phyloP scores from a whole-genome alignment of 2,888 invertebrate genomes.

The Chymomyza caudatula region DNA sequence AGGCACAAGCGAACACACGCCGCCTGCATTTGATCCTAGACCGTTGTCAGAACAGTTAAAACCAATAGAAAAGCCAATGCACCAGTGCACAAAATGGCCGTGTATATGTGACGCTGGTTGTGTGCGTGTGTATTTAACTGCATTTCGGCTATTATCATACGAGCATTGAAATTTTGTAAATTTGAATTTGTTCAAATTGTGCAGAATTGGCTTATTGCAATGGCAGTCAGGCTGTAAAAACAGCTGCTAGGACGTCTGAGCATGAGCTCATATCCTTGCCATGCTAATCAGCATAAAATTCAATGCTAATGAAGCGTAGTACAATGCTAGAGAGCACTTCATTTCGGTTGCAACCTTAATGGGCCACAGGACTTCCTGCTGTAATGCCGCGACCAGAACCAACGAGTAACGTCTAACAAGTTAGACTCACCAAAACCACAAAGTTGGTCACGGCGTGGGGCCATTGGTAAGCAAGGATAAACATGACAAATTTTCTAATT shows the following conservation, averaged over 20 bases:
- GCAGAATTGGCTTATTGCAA: background rate
- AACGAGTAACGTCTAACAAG: background rate
- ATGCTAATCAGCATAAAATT: conserved; percentile 68
- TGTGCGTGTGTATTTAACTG: conserved; percentile 3
- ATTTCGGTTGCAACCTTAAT: conserved; percentile 46
- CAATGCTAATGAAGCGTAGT: conserved; percentile 63
- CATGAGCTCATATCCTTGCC: conserved; percentile 15
- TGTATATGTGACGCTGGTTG: conserved; percentile 3
- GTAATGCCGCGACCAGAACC: conserved; percentile 16
- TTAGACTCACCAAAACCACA: conserved; percentile 12
- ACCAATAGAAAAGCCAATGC: conserved; percentile 31
- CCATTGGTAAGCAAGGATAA: conserved; percentile 46
- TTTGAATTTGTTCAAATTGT: conserved; percentile 41
- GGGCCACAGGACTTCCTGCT: conserved; percentile 50
- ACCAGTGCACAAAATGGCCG: conserved; percentile 34
- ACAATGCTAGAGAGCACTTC: conserved; percentile 34
- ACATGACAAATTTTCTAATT: conserved; percentile 69
- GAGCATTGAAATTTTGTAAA: conserved; percentile 13
- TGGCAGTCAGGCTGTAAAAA: background rate
- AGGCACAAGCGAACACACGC: conserved; percentile 61
- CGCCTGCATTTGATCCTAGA: conserved; percentile 56
- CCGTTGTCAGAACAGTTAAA: conserved; percentile 9
- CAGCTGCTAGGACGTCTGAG: conserved; percentile 5
- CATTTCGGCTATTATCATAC: conserved; percentile 14
- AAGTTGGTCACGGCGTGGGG: conserved; percentile 8